A percentile compares a stretch with the other conserved stretches of the same genome.
phyloP scores from a whole-genome alignment of 2,888 invertebrate species.

The Pilophorus perplexus region DNA sequence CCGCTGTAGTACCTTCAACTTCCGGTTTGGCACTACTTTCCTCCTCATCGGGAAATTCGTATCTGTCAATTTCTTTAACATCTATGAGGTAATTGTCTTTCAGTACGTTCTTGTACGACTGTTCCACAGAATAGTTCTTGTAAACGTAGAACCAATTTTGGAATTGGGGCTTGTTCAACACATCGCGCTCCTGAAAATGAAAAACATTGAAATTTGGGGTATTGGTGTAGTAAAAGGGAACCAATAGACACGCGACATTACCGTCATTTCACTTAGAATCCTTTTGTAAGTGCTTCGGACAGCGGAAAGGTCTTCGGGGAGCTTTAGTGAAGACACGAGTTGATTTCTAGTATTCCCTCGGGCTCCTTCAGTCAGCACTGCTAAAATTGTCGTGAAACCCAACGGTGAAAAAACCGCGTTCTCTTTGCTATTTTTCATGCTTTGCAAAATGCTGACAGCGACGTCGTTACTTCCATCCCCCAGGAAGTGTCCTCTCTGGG shows the following conservation, averaged over 20 bases:
- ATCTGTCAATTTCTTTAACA: conserved; percentile 59
- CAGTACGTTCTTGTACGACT: conserved; percentile 60
- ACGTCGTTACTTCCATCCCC: conserved; percentile 58
- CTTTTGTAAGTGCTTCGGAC: conserved; percentile 56
- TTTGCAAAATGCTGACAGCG: conserved; percentile 58
- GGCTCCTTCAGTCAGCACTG: conserved; percentile 64
- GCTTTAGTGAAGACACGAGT: conserved; percentile 59
- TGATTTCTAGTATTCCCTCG: conserved; percentile 61
- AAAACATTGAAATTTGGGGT: too few relatives aligned
- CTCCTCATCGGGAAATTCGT: conserved; percentile 52
- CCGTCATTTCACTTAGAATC: conserved; percentile 58
- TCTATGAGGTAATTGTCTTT: conserved; percentile 62
- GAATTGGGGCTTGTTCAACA: conserved; percentile 59
- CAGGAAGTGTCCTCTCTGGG: conserved; percentile 54
- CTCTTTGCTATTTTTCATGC: conserved; percentile 44
- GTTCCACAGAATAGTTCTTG: conserved; percentile 62
- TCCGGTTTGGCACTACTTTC: background rate
- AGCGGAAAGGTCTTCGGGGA: conserved; percentile 57
- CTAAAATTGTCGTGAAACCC: conserved; percentile 63
- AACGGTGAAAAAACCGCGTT: conserved; percentile 66
- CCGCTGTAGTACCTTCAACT: conserved; percentile 9
- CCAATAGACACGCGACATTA: too few relatives aligned
- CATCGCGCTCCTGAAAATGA: conserved; percentile 46
- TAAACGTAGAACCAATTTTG: conserved; percentile 68
- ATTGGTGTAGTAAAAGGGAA: too few relatives aligned